These are phyloP conservation scores for Drosophila arizonae DNA, from an alignment of 1,140 invertebrate species.

Conservation along the genomic window DNA sequence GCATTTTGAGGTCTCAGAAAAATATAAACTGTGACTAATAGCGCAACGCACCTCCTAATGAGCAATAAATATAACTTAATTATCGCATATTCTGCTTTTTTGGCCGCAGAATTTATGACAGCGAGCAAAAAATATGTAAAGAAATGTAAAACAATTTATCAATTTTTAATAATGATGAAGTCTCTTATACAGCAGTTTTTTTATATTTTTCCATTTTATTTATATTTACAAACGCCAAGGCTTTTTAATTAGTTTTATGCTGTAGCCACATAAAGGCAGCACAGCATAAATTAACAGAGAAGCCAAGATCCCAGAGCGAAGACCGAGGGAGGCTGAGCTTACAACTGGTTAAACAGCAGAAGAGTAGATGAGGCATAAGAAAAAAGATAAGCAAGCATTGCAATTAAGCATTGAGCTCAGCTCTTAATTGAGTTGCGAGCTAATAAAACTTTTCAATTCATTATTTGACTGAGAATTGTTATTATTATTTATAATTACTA, in stretches of 20 bases:
- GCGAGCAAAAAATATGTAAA: constrained; percentile 1
- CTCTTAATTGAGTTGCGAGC: constrained; percentile 5
- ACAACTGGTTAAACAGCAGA: constrained; percentile 17
- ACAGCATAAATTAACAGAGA: constrained; percentile 40
- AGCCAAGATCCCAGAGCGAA: neutral
- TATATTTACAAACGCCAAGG: constrained; percentile 25
- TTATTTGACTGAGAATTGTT: neutral
- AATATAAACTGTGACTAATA: constrained; percentile 25
- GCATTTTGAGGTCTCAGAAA: neutral
- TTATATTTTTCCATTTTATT: neutral
- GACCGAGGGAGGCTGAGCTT: neutral
- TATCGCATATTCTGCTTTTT: constrained; percentile 13
- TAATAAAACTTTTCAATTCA: constrained; percentile 19
- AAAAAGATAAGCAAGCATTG: constrained; percentile 9
- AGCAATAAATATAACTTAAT: constrained; percentile 40
- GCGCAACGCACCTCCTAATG: constrained; percentile 15
- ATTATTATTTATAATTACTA: neutral
- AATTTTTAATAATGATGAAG: constrained; percentile 45
- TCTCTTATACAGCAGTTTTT: constrained; percentile 17
- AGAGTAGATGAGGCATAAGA: constrained; percentile 1
- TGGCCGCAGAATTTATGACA: constrained; percentile 21
- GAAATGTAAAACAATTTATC: constrained; percentile 30
- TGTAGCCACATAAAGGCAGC: constrained; percentile 13
- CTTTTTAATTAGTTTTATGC: constrained; percentile 52
- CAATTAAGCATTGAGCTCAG: constrained; percentile 30